phyloP scores from a whole-genome alignment of 1,140 invertebrate genomes.

The Papilio polytes region DNA sequence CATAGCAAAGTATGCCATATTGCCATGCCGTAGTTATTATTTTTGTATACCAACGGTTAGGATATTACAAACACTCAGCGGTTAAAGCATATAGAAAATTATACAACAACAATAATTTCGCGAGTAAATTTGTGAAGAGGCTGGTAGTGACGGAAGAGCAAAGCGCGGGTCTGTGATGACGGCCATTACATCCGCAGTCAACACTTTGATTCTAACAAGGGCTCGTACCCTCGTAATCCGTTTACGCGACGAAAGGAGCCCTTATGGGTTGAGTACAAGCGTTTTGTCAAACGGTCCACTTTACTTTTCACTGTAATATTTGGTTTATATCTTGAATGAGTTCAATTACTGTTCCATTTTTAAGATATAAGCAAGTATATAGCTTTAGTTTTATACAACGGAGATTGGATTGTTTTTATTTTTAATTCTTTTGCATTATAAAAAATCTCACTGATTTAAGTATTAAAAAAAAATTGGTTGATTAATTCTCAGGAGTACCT shows the following conservation, averaged over 20 bases:
- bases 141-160: conserved; percentile 31
- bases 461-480: no score
- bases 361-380: background rate
- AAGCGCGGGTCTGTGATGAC: conserved; percentile 46
- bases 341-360: no score
- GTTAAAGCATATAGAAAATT: background rate
- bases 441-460: no score
- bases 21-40: background rate
- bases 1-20: no score
- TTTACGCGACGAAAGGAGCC: conserved; percentile 61
- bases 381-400: no score
- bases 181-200: conserved; percentile 63
- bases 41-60: background rate
- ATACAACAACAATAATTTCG: conserved; percentile 21
- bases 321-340: conserved; percentile 23
- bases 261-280: conserved; percentile 56
- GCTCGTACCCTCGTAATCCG: conserved; percentile 66
- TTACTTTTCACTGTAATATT: conserved; percentile 50
- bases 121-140: conserved; percentile 12
- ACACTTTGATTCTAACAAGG: conserved; percentile 73
- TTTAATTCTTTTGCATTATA: no score
- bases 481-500: no score
- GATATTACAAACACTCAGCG: background rate
- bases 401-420: no score
- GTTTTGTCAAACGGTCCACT: conserved; percentile 56